A percentile compares a stretch with the other conserved stretches of the same genome.
These are phyloP conservation scores for Ophonus ardosiacus DNA, from an alignment of 2,888 invertebrate genomes.

Conservation along the genomic window DNA sequence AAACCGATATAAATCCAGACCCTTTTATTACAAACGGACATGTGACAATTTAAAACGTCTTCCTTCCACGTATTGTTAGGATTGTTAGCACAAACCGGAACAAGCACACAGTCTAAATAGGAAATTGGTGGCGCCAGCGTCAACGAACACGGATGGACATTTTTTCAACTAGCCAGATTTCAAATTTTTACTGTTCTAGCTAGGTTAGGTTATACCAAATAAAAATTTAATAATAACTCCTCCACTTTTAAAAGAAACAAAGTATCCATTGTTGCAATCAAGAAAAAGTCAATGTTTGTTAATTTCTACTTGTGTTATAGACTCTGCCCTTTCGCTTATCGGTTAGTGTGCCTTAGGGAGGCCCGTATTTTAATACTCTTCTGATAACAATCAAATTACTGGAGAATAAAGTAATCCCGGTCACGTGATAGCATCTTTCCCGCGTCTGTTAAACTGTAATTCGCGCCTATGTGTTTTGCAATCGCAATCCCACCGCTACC, in stretches of 20 bases:
- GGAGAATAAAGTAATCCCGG: constrained; percentile 53
- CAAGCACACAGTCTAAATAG: neutral
- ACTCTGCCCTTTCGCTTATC: neutral
- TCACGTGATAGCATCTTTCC: neutral
- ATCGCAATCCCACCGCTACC: neutral
- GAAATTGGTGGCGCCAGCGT: too few relatives aligned
- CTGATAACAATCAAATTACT: constrained; percentile 52
- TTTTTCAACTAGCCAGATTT: too few relatives aligned
- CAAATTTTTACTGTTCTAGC: too few relatives aligned
- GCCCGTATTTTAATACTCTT: neutral
- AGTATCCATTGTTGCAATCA: too few relatives aligned
- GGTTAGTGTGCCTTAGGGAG: neutral
- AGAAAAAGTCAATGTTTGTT: too few relatives aligned
- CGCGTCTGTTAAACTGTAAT: neutral
- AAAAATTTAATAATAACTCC: too few relatives aligned
- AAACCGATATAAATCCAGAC: constrained; percentile 40
- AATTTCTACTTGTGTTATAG: neutral
- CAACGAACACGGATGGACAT: too few relatives aligned
- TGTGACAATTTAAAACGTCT: constrained; percentile 47
- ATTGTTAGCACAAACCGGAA: neutral
- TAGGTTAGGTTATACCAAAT: too few relatives aligned
- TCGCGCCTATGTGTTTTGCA: neutral
- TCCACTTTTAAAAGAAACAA: too few relatives aligned
- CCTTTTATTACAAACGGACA: constrained; percentile 45
- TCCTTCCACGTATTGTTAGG: constrained; percentile 10